Conservation (phyloP, 92 coral and sea anemone species). For the Heteractis magnifica region DNA sequence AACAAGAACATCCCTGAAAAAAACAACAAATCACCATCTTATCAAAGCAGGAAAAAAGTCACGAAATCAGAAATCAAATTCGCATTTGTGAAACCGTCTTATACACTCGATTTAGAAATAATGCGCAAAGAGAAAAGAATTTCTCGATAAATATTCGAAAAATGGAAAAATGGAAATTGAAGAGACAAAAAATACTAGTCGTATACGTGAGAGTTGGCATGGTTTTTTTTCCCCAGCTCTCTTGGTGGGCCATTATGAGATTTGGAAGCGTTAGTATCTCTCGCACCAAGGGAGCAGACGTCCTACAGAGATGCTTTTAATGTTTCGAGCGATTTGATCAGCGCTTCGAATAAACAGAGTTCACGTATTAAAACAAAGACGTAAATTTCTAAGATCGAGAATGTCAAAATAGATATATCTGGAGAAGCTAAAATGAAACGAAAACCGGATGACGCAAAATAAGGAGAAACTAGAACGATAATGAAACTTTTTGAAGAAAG, state of each 20-base stretch:
- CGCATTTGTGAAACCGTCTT: too few species aligned
- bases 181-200: neutral
- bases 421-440: too few species aligned
- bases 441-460: neutral
- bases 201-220: neutral
- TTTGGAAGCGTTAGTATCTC: constrained; percentile 1
- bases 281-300: neutral
- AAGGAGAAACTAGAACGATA: neutral
- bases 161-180: neutral
- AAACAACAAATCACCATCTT: neutral
- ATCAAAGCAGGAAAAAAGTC: neutral
- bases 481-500: too few species aligned
- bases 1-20: neutral
- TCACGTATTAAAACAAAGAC: too few species aligned
- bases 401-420: too few species aligned
- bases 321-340: neutral
- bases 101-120: too few species aligned
- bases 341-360: neutral
- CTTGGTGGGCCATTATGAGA: constrained; percentile 12
- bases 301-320: neutral
- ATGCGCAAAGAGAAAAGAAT: too few species aligned
- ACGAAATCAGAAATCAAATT: neutral
- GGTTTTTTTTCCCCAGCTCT: neutral
- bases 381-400: too few species aligned
- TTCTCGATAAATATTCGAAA: neutral